Evolutionary conservation across 2,797 vertebrate species (phyloP).

Genomic region (Tadarida brasiliensis): DNA sequence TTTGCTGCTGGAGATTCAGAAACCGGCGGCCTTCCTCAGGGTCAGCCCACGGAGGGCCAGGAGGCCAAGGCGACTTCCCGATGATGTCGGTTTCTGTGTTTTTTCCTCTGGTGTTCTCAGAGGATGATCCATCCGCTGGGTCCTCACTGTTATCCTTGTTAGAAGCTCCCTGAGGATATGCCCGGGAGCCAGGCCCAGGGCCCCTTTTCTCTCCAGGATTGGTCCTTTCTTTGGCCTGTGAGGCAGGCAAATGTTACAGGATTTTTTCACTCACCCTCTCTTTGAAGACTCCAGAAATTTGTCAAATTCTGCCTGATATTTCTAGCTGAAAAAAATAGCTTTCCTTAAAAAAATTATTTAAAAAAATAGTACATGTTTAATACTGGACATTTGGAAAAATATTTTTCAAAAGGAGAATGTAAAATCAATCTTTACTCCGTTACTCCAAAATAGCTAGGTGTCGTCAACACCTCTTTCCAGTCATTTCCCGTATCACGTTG

Average conservation of each 20-base stretch:
- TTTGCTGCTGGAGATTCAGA: neutral
- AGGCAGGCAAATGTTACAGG: neutral
- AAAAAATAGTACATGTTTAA: constrained; percentile 12
- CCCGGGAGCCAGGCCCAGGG: rapidly evolving
- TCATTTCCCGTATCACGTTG: neutral
- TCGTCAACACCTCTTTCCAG: neutral
- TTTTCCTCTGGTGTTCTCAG: neutral
- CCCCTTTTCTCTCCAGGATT: neutral
- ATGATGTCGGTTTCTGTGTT: neutral
- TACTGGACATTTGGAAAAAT: neutral
- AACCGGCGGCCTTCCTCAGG: no score
- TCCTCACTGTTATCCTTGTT: neutral
- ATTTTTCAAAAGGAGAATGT: neutral
- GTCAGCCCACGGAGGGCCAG: rapidly evolving
- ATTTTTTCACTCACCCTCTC: neutral
- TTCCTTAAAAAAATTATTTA: neutral
- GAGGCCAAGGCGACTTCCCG: neutral
- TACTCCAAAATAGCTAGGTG: neutral
- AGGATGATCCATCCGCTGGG: neutral
- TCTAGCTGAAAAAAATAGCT: neutral
- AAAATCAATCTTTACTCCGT: neutral
- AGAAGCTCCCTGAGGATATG: neutral
- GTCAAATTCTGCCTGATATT: neutral
- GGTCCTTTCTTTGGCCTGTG: neutral
- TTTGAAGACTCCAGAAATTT: neutral